phyloP scores from a whole-genome alignment of 2,797 vertebrate genomes.

The Leptodactylus fallax region DNA sequence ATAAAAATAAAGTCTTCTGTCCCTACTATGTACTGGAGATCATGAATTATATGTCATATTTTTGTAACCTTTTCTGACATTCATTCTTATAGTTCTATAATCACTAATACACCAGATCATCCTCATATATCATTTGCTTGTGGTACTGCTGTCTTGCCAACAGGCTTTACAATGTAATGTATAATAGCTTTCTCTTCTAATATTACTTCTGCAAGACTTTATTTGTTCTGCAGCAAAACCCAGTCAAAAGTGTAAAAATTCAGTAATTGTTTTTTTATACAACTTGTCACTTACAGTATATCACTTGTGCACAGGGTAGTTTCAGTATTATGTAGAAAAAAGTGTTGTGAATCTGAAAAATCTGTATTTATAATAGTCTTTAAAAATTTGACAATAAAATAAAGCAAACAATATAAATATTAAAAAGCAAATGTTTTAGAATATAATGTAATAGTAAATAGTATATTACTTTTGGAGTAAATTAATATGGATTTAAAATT shows the following conservation, averaged over 20 bases:
- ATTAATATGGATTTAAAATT: too few species aligned
- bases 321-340: background rate
- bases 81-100: background rate
- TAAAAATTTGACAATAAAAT: slow-evolving; percentile 3
- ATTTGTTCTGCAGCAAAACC: slow-evolving; percentile 36
- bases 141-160: slow-evolving; percentile 23
- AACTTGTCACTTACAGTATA: slow-evolving; percentile 17
- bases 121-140: slow-evolving; percentile 13
- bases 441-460: background rate
- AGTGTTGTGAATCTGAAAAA: background rate
- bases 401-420: background rate
- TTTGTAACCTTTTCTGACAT: background rate
- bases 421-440: background rate
- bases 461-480: too few species aligned
- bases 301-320: background rate
- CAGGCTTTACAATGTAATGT: slow-evolving; percentile 3
- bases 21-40: background rate
- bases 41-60: background rate
- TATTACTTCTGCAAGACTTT: slow-evolving; percentile 27
- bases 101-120: slow-evolving; percentile 27
- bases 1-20: background rate
- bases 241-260: slow-evolving; percentile 24
- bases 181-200: slow-evolving; percentile 54
- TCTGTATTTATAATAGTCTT: background rate
- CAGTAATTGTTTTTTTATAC: slow-evolving; percentile 33